These are phyloP conservation scores for Drosophila mojavensis DNA, from an alignment of 1,140 invertebrate species.

Conservation along the genomic window DNA sequence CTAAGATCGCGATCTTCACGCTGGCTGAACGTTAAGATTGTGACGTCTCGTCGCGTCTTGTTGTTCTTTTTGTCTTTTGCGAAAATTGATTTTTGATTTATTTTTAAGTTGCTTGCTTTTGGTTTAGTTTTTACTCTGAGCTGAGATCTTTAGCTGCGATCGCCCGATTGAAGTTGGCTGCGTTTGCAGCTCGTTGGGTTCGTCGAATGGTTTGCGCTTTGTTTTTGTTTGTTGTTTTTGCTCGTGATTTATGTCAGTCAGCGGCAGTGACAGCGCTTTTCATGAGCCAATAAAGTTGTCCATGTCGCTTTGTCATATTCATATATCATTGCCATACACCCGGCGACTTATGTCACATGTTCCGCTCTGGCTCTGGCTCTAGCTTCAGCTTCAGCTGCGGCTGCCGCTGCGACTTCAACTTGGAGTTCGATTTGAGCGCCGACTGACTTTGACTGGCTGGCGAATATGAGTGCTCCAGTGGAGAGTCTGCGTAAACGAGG, in stretches of 20 bases:
- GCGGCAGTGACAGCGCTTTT: constrained; percentile 80
- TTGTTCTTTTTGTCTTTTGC: constrained; percentile 47
- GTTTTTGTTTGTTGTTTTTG: constrained; percentile 34
- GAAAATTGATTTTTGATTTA: constrained; percentile 78
- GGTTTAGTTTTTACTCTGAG: not conserved
- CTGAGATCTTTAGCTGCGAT: constrained; percentile 22
- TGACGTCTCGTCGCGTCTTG: constrained; percentile 24
- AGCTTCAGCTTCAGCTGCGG: not conserved
- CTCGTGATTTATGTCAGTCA: constrained; percentile 80
- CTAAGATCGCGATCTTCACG: constrained; percentile 39
- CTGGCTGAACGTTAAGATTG: constrained; percentile 36
- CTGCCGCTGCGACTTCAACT: constrained; percentile 1
- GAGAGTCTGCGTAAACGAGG: constrained; percentile 58
- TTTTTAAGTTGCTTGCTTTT: constrained; percentile 45
- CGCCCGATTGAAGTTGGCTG: constrained; percentile 36
- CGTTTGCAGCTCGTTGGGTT: constrained; percentile 7
- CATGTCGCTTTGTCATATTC: constrained; percentile 82
- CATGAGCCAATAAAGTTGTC: constrained; percentile 83
- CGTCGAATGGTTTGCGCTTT: constrained; percentile 25
- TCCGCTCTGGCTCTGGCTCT: constrained; percentile 24
- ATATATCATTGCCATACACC: constrained; percentile 78
- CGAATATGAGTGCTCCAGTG: constrained; percentile 36
- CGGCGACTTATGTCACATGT: constrained; percentile 78
- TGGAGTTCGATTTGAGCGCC: not conserved
- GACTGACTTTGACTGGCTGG: constrained; percentile 15